A percentile compares a stretch with the other conserved stretches of the same genome.
Evolutionary conservation across 2,888 invertebrate genomes (phyloP).

Genomic region (Leptopilina myrica): DNA sequence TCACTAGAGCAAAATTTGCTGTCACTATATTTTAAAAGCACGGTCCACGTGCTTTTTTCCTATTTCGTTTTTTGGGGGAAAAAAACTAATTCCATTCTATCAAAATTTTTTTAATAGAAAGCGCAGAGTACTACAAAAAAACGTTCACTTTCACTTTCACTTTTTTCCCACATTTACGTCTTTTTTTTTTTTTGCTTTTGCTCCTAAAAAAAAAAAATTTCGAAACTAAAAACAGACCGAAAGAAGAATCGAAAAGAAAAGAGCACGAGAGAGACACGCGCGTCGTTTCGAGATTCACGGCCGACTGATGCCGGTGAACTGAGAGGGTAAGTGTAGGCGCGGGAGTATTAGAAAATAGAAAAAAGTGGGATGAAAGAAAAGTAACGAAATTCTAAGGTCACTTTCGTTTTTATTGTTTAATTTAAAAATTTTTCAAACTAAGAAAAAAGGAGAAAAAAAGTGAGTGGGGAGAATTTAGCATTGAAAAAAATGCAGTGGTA

Average conservation of each 20-base stretch:
- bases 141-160: conserved; percentile 13
- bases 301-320: conserved; percentile 21
- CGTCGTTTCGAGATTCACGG: conserved; percentile 14
- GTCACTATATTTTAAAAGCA: too few relatives aligned
- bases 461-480: neutral
- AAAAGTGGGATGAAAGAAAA: neutral
- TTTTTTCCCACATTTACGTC: neutral
- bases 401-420: neutral
- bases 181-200: too few relatives aligned
- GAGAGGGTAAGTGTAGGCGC: neutral
- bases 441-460: too few relatives aligned
- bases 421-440: too few relatives aligned
- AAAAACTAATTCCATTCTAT: too few relatives aligned
- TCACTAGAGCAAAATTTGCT: too few relatives aligned
- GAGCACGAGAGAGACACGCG: neutral
- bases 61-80: too few relatives aligned
- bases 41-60: conserved; percentile 13
- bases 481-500: conserved; percentile 45
- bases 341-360: neutral
- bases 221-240: too few relatives aligned
- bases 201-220: too few relatives aligned
- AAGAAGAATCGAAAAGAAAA: too few relatives aligned
- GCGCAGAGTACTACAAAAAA: too few relatives aligned
- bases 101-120: too few relatives aligned
- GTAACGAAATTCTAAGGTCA: neutral